These are phyloP conservation scores for Sminthurinus signatus DNA, from an alignment of 1,140 invertebrate species.

Conservation along the genomic window DNA sequence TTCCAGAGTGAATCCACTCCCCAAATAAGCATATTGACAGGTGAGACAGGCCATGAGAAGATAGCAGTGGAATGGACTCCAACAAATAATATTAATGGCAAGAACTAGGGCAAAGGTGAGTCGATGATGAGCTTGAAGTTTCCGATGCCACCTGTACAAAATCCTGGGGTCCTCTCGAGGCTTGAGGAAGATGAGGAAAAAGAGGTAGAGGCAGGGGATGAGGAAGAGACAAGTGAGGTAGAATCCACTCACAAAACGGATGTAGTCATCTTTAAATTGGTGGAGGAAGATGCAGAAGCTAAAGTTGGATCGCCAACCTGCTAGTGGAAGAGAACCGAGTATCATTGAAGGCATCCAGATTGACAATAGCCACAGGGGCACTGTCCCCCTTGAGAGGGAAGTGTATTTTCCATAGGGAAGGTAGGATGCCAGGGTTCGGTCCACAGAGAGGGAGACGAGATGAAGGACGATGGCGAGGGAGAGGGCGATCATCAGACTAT, in stretches of 20 bases:
- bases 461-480: conserved; percentile 29
- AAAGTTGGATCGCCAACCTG: conserved; percentile 34
- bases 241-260: conserved; percentile 34
- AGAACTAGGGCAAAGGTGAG: conserved; percentile 32
- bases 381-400: conserved; percentile 29
- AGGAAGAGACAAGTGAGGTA: conserved; percentile 23
- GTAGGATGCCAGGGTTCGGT: conserved; percentile 31
- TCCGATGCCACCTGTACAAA: conserved; percentile 36
- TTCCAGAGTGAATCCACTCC: conserved; percentile 31
- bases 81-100: conserved; percentile 30
- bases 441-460: conserved; percentile 31
- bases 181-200: conserved; percentile 21
- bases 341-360: conserved; percentile 35
- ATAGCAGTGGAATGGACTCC: conserved; percentile 35
- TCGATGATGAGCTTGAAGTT: conserved; percentile 35
- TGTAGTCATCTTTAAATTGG: conserved; percentile 39
- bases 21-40: conserved; percentile 23
- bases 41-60: conserved; percentile 30
- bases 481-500: conserved; percentile 30
- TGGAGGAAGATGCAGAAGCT: conserved; percentile 38
- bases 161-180: conserved; percentile 1
- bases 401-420: conserved; percentile 33
- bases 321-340: conserved; percentile 28
- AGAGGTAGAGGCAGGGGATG: conserved; percentile 29
- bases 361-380: conserved; percentile 36